Conservation (phyloP, 92 coral and sea anemone species). For the Zoanthus gigantus region DNA sequence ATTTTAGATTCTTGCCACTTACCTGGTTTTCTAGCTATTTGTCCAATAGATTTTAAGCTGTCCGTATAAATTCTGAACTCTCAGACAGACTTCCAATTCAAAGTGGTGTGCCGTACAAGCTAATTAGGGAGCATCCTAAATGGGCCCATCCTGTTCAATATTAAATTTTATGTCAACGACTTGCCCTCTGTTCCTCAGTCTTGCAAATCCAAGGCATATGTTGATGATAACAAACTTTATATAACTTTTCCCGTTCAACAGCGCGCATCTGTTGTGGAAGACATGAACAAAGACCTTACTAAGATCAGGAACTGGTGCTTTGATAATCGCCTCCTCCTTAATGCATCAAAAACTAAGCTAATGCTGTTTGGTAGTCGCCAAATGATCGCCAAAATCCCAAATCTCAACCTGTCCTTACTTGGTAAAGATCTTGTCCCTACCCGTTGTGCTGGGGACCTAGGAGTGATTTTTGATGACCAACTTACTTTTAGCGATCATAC, state of each 20-base stretch:
- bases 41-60: not conserved
- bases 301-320: slow-evolving; percentile 41
- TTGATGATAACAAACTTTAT: too few relatives aligned
- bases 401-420: not conserved
- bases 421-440: slow-evolving; percentile 27
- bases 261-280: not conserved
- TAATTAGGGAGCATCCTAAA: not conserved
- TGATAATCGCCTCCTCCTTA: slow-evolving; percentile 17
- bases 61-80: slow-evolving; percentile 22
- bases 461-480: not conserved
- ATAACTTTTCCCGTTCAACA: too few relatives aligned
- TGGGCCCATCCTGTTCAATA: slow-evolving; percentile 33
- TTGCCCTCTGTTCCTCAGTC: not conserved
- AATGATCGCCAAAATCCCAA: slow-evolving; percentile 7
- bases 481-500: too few relatives aligned
- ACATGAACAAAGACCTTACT: slow-evolving; percentile 8
- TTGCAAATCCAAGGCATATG: not conserved
- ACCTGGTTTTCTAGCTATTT: too few relatives aligned
- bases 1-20: too few relatives aligned
- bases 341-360: slow-evolving; percentile 7
- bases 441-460: slow-evolving; percentile 38
- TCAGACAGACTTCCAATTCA: too few relatives aligned
- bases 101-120: too few relatives aligned
- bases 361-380: too few relatives aligned
- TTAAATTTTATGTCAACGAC: slow-evolving; percentile 10